Evolutionary conservation across 2,888 invertebrate genomes (phyloP), one percentile per base, ranked within the genome.

Genomic region (Epirrhoe alternata): DNA sequence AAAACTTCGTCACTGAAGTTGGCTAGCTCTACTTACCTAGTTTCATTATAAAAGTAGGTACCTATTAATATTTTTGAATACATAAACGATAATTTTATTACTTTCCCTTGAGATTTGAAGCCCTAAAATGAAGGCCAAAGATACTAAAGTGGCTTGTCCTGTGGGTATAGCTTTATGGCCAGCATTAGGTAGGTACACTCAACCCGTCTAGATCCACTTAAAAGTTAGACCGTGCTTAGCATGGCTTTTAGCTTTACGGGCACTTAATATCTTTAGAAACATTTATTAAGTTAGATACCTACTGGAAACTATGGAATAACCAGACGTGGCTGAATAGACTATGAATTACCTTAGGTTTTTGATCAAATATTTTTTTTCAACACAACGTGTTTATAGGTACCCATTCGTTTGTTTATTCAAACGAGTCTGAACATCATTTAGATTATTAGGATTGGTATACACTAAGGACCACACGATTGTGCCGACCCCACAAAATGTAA

Each of bases 161-260:
- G 60, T 50, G 38, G 45, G 17, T 57, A 58, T 24, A 56, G 57
- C 52, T 68, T 72, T 64, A 68, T 60, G 62, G 58, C 64, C 52
- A 56, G 50, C 60, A 49, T 62, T 64, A 64, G 42, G 16, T 64
- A 64, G 42, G 16, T 66, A 66, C 31, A 10, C 56, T 47, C 58
- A 52, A 61, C 66, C 61, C 59, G 30, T n/a, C 60, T 63, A 54
- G 55, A 61, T 63, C 61, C 70, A 72, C 70, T 70, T 70, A 64
- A 69, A 72, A 72, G 69, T 72, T 72, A 64, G 56, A 16, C 63
- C 50, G 50, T 59, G 64, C 58, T 63, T 64, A 65, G 42, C 55
- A 45, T 50, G 51, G 60, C 64, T 66, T 71, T 71, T 71, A 71
- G 64, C 59, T 68, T 68, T 71, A 71, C 61, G 66, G 61, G 55